Percentiles rank a stretch among this genome's conserved stretches.
These are phyloP conservation scores for Chrysolina americana DNA, from an alignment of 2,888 invertebrate genomes.

Conservation along the genomic window DNA sequence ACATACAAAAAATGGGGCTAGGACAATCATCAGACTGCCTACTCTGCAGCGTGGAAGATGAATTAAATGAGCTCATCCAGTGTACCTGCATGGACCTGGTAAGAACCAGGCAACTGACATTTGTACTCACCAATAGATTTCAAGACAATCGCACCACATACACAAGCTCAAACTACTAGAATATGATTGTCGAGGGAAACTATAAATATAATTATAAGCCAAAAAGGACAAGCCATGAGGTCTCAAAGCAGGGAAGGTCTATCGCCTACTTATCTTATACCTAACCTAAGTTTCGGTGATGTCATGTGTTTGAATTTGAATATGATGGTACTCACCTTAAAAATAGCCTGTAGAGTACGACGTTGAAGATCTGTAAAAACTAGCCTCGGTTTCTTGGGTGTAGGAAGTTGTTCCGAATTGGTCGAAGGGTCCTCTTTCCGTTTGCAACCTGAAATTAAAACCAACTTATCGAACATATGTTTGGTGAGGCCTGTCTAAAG, in stretches of 20 bases:
- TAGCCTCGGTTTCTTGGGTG: slow-evolving; percentile 99
- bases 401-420: slow-evolving; percentile 86
- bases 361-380: slow-evolving; percentile 99
- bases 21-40: no score
- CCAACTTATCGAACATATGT: slow-evolving; percentile 8
- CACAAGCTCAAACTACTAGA: no score
- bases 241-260: no score
- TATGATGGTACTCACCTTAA: slow-evolving; percentile 83
- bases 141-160: background rate
- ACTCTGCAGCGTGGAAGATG: background rate
- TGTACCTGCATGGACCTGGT: background rate
- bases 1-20: no score
- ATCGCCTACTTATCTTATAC: no score
- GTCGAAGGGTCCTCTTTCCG: slow-evolving; percentile 92
- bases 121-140: background rate
- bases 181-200: no score
- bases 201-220: no score
- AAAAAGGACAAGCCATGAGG: no score
- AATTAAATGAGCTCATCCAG: background rate
- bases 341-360: slow-evolving; percentile 99
- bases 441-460: slow-evolving; percentile 82
- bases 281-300: background rate
- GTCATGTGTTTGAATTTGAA: background rate
- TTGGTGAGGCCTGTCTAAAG: background rate
- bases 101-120: background rate